Conservation (phyloP, 2,797 vertebrate species). For the Crypturellus tataupa region DNA sequence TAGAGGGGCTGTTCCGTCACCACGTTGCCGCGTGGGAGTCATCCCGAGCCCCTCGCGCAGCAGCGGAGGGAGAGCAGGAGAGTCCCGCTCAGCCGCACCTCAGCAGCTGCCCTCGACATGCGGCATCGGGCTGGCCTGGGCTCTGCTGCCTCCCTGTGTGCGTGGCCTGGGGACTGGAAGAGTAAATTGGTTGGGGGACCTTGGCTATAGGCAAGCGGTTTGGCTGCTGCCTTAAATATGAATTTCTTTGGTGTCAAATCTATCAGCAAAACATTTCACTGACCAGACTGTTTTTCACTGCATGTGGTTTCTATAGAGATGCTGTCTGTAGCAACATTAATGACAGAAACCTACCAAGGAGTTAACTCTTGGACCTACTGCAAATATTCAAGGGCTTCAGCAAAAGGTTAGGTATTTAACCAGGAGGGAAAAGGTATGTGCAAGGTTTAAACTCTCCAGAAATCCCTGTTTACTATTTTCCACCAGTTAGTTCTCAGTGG, state of each 20-base stretch:
- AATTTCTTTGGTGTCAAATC: not conserved
- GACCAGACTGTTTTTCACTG: not conserved
- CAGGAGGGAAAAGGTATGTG: not conserved
- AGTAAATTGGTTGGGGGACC: not conserved
- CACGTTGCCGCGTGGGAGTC: not conserved
- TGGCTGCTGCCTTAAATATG: not conserved
- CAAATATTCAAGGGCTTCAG: not conserved
- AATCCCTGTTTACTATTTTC: not conserved
- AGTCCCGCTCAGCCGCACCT: not conserved
- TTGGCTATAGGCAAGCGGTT: not conserved
- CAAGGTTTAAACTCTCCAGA: not conserved
- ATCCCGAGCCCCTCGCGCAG: not conserved
- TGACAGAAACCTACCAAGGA: not conserved
- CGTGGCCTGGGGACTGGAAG: not conserved
- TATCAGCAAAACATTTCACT: not conserved
- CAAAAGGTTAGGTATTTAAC: not conserved
- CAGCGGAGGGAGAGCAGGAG: too few species aligned
- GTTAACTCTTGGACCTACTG: not conserved
- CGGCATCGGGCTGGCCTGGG: not conserved
- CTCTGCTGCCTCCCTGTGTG: rapidly evolving
- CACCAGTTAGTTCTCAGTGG: not conserved
- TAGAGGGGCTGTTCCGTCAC: not conserved
- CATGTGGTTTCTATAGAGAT: not conserved
- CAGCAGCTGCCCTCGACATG: too few species aligned
- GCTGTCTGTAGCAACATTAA: not conserved